Conservation (phyloP, 1,140 invertebrate genomes). For the Piezodorus guildinii region DNA sequence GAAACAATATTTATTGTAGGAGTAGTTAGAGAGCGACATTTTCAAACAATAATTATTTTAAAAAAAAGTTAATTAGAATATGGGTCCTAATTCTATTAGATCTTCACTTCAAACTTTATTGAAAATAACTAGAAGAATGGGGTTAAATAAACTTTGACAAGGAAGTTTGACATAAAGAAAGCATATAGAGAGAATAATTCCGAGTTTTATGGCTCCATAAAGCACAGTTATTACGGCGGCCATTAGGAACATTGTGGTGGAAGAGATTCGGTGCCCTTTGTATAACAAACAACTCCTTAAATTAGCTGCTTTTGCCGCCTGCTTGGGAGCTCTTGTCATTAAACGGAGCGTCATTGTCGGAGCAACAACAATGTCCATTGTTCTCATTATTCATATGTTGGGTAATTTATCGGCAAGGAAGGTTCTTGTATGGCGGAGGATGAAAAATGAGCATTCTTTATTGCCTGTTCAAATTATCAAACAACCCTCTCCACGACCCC, state of each 20-base stretch:
- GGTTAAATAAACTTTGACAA: too few species aligned
- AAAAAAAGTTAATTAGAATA: too few species aligned
- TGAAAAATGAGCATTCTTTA: conserved; percentile 9
- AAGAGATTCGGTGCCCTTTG: background rate
- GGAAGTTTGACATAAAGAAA: too few species aligned
- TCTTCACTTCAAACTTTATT: too few species aligned
- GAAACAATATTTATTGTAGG: too few species aligned
- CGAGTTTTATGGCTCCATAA: background rate
- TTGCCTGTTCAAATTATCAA: conserved; percentile 2
- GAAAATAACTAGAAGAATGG: too few species aligned
- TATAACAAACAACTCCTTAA: conserved; percentile 6
- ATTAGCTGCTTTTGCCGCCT: conserved; percentile 1
- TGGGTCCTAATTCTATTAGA: too few species aligned
- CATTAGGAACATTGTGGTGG: background rate
- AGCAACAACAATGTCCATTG: conserved; percentile 1
- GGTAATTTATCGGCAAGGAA: background rate
- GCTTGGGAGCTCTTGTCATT: conserved; percentile 1
- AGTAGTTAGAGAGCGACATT: too few species aligned
- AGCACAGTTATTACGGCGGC: background rate
- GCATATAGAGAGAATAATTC: background rate
- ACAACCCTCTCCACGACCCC: conserved; percentile 1
- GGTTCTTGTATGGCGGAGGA: background rate
- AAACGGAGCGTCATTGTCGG: background rate
- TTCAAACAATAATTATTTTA: too few species aligned
- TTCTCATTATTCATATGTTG: conserved; percentile 9